Base-by-base conservation (phyloP, 2,797 vertebrate species). In the Etheostoma perlongum region DNA sequence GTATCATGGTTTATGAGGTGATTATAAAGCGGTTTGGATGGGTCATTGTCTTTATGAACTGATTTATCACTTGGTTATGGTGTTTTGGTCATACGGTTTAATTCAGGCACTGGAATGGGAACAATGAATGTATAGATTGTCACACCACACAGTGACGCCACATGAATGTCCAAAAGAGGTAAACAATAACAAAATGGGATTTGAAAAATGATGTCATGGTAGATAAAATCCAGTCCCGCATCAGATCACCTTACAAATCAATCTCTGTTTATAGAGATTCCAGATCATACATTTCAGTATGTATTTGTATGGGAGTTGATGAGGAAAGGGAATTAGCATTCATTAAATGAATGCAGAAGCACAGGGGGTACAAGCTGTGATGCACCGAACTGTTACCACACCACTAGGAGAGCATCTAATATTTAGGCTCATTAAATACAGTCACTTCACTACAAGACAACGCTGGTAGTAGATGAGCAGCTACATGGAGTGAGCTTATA, bases 31-130 rank as follows among this genome's bases (percentile, higher is more conserved):
- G 12, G 54, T 89, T 90, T 88, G 68, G 80, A 75, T 74, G 71
- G 81, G 9, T 83, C 60, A 80, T 89, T 90, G 82, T 89, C 70
- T 88, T 89, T 87, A 90, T 85, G 76, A 84, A 91, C 79, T 87
- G 70, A 88, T 91, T 91, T 83, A 87, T 84, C 48, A 69, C 49
- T 53, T 42, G 53, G 21, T 87, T 89, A 81, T 75, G 62, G 65
- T 72, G 72, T 90, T 91, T 87, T 84, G 74, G 69, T 81, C 79
- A 62, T 63, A 71, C 65, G 65, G 36, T 84, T 90, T 79, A 79
- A 74, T 66, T 80, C 70, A 54, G 85, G 83, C 88, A 85, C 80
- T 83, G 82, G 91, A 90, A 89, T 75, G 74, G 82, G 84, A 67
- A 72, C 70, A 66, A 16, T 64, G 77, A 68, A 53, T 60, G 16